Evolutionary conservation across 2,888 invertebrate genomes (phyloP).

Genomic region (Monoplex corrugatus): DNA sequence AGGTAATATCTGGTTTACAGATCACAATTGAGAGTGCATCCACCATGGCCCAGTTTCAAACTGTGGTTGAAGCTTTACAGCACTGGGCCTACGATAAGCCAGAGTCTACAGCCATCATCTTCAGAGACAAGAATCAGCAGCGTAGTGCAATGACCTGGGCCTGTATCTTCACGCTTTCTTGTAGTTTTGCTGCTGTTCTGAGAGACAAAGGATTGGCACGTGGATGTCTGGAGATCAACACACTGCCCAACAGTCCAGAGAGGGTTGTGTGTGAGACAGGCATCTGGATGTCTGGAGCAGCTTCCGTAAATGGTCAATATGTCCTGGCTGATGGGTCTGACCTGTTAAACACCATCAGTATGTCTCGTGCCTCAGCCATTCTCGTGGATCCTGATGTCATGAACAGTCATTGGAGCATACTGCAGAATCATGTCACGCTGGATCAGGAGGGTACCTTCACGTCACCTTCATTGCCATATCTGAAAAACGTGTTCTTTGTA

Average conservation of each 20-base stretch:
- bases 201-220: neutral
- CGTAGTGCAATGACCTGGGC: conserved; percentile 30
- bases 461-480: neutral
- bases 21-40: no score
- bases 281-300: conserved; percentile 27
- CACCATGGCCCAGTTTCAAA: conserved; percentile 5
- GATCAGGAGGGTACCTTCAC: neutral
- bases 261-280: conserved; percentile 19
- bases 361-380: conserved; percentile 30
- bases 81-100: neutral
- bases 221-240: conserved; percentile 36
- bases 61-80: conserved; percentile 6
- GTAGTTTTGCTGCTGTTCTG: conserved; percentile 36
- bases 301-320: conserved; percentile 29
- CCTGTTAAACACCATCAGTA: neutral
- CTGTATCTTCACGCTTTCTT: neutral
- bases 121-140: neutral
- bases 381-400: conserved; percentile 38
- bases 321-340: conserved; percentile 45
- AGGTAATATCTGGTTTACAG: no score
- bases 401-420: conserved; percentile 39
- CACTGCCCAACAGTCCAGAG: conserved; percentile 42
- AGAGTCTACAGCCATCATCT: conserved; percentile 24
- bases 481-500: neutral
- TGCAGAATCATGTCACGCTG: neutral